These are phyloP conservation scores for Halichondria panicea DNA, from an alignment of 37 sponge, comb jelly and placozoan species.

Conservation along the genomic window DNA sequence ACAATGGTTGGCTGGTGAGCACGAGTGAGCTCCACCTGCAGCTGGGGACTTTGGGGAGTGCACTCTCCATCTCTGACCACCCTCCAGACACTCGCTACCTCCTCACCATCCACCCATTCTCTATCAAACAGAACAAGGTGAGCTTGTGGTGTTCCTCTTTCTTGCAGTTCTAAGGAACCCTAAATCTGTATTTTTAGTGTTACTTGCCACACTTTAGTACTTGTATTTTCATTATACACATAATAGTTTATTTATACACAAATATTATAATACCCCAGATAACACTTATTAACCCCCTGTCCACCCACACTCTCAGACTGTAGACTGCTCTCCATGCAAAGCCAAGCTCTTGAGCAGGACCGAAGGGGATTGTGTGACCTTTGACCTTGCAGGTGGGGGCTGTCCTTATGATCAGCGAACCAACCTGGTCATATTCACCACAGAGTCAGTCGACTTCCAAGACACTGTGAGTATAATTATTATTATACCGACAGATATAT, in stretches of 20 bases:
- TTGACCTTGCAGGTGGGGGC: not conserved
- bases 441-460: not conserved
- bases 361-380: slow-evolving; percentile 8
- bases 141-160: no score
- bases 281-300: not conserved
- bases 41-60: not conserved
- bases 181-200: not conserved
- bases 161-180: slow-evolving; percentile 1
- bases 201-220: no score
- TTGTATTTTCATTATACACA: no score
- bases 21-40: slow-evolving; percentile 15
- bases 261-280: not conserved
- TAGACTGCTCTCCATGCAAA: not conserved
- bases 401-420: not conserved
- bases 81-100: not conserved
- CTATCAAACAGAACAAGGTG: slow-evolving; percentile 1
- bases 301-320: not conserved
- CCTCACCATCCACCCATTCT: not conserved
- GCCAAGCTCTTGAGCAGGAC: slow-evolving; percentile 11
- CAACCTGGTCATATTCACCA: not conserved
- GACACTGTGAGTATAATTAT: no score
- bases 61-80: no score
- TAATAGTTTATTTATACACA: not conserved
- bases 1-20: slow-evolving; percentile 4
- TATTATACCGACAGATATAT: no score